A percentile compares a stretch with the other conserved stretches of the same genome.
Conservation (phyloP, 2,797 vertebrate species). For the Peromyscus eremicus region DNA sequence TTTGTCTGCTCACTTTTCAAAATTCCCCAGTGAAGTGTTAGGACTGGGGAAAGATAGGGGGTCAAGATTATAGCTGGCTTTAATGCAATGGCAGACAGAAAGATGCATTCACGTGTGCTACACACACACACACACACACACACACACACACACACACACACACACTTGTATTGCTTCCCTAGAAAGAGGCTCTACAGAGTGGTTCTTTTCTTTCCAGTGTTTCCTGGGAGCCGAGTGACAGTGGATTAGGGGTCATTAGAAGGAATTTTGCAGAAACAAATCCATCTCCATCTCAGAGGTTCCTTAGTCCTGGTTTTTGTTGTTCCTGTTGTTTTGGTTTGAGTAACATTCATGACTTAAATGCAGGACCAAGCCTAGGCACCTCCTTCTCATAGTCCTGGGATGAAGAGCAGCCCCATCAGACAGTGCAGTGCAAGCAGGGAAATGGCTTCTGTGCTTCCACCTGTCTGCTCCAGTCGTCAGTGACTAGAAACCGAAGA, state of each 20-base stretch:
- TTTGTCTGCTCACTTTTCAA: constrained; percentile 18
- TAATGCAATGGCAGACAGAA: not conserved
- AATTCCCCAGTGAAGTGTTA: not conserved
- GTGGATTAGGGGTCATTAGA: not conserved
- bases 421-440: not conserved
- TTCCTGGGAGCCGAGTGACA: not conserved
- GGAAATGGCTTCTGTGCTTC: not conserved
- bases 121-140: not conserved
- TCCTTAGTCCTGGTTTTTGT: not conserved
- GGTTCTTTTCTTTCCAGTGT: not conserved
- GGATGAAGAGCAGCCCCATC: not conserved
- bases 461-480: not conserved
- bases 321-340: not conserved
- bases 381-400: not conserved
- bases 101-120: not conserved
- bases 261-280: not conserved
- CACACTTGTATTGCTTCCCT: not conserved
- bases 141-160: not conserved
- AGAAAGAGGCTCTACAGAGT: not conserved
- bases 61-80: not conserved
- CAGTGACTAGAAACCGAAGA: constrained; percentile 23
- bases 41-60: not conserved
- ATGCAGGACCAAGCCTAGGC: not conserved
- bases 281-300: not conserved
- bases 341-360: not conserved